Evolutionary conservation across 2,797 vertebrate genomes (phyloP), one percentile per base, ranked within the genome.

Genomic region (Squalus acanthias): DNA sequence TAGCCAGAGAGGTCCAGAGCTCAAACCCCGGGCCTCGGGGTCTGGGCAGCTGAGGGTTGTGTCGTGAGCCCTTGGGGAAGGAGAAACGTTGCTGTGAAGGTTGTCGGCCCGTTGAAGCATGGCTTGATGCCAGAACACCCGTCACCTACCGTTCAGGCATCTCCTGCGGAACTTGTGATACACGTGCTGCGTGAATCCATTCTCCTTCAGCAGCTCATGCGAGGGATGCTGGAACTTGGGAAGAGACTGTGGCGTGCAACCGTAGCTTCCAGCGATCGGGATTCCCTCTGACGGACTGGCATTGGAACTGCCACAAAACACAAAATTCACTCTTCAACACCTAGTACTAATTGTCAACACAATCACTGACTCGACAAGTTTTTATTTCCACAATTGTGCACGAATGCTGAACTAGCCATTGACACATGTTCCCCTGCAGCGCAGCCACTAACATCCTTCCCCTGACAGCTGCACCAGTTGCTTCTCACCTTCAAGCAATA

Each of bases 221-320:
- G 99, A 99, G 76, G 99, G 99, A 96, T 99, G 99, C 97, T 99
- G 99, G 97, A 99, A 99, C 97, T 99, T 99, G 97, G 99, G 99
- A 97, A 99, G 98, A 96, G 99, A 99, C 98, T 99, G 99, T 0
- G 99, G 99, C 1, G 99, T 99, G 97, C 99, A 99, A 97, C 99
- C 99, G 0, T 98, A 98, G 97, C 98, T 99, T 50, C 99, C 98
- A 0, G 99, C 97, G 0, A 98, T 98, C 0, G 99, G 98, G 0
- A 98, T 99, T 22, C 99, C 99, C 97, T 99, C 99, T 0, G 99
- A 99, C 0, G 99, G 99, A 97, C 99, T 99, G 96, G 98, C 98
- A 26, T 97, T 98, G 91, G 99, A 99, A 97, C 99, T 99, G 97
- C 0, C 72, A 96, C 96, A 94, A 96, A 65, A 70, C 33, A 29